Conservation (phyloP, 2,888 invertebrate species). For the Tricholauxania praeusta region DNA sequence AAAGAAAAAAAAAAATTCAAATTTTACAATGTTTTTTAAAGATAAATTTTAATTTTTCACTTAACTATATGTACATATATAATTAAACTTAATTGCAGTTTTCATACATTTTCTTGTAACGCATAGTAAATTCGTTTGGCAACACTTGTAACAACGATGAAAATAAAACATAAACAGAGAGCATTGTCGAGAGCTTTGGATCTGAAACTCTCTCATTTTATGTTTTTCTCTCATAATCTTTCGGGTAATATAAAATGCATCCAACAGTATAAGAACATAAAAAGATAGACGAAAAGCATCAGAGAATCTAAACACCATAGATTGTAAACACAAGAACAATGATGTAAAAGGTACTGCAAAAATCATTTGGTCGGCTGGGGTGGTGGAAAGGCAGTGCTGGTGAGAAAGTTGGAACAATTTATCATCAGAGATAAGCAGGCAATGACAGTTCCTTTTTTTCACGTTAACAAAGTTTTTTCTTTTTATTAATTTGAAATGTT, state of each 20-base stretch:
- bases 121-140: too few relatives aligned
- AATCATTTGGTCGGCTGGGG: conserved; percentile 19
- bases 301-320: not conserved
- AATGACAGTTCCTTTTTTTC: not conserved
- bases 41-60: too few relatives aligned
- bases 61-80: too few relatives aligned
- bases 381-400: not conserved
- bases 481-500: not conserved
- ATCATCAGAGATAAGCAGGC: not conserved
- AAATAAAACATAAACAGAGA: conserved; percentile 19
- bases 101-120: too few relatives aligned
- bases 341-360: conserved; percentile 25
- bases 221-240: not conserved
- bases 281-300: too few relatives aligned
- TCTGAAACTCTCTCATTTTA: not conserved
- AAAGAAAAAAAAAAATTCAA: too few relatives aligned
- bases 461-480: not conserved
- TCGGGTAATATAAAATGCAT: not conserved
- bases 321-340: conserved; percentile 13
- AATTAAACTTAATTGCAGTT: too few relatives aligned
- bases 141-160: not conserved
- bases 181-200: not conserved
- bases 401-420: conserved; percentile 18
- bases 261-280: too few relatives aligned
- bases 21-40: too few relatives aligned